Evolutionary conservation across 2,797 vertebrate species (phyloP), one percentile per base, ranked within the genome.

Genomic region (Notolepis coatsorum): DNA sequence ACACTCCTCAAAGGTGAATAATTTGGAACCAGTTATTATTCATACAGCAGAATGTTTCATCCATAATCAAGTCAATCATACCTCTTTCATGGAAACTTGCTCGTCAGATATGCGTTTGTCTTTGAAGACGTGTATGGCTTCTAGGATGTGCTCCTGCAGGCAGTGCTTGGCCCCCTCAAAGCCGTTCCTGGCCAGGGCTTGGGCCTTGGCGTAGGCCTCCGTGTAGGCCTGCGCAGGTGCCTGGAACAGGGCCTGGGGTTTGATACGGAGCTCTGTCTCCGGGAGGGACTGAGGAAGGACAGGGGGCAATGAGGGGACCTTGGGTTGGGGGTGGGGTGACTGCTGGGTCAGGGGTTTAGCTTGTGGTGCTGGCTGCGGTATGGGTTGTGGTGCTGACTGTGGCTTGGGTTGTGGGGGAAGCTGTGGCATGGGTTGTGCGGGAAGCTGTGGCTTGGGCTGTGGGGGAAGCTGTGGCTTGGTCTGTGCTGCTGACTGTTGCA

Each of bases 101-200:
- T 91, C 89, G 0, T 90, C 49, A 0, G 85, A 86, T 53, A 76
- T 57, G 21, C 78, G 68, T 79, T 90, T 95, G 35, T 93, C 88
- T 65, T 82, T 78, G 53, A 97, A 88, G 38, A 96, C 70, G 18
- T 82, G 88, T 46, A 95, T 84, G 13, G 94, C 93, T 68, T 92
- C 93, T 0, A 70, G 75, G 80, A 99, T 90, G 49, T 93, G 94
- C 0, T 91, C 89, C 75, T 97, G 94, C 1, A 98, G 90, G 20
- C 94, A 93, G 70, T 92, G 92, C 71, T 95, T 94, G 7, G 94
- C 93, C 57, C 95, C 94, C 65, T 97, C 95, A 79, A 97, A 94
- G 31, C 88, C 88, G 25, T 84, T 87, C 74, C 89, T 92, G 43
- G 91, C 85, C 42, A 95, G 90, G 12, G 88, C 88, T 55, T 93